Evolutionary conservation across 2,113 vertebrate species (phyloP).

Genomic region (Cepphus grylle): DNA sequence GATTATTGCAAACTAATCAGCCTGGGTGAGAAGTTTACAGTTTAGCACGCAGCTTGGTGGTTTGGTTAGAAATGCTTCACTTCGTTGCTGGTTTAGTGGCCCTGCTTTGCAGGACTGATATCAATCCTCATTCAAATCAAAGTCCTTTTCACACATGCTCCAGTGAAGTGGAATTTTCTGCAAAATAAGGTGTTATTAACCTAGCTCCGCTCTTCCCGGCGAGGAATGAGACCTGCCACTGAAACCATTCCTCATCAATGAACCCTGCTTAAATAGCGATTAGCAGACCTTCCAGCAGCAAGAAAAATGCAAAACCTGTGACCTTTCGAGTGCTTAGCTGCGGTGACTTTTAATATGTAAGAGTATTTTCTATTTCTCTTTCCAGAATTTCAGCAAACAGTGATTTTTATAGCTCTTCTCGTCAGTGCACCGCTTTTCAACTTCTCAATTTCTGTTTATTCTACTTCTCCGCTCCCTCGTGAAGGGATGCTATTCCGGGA

Average conservation of each 20-base stretch:
- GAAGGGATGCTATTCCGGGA: not conserved
- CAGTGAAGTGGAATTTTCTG: slow-evolving; percentile 77
- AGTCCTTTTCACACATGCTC: slow-evolving; percentile 69
- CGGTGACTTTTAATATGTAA: not conserved
- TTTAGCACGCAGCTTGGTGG: not conserved
- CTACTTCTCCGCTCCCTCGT: not conserved
- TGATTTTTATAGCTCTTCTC: not conserved
- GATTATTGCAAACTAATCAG: not conserved
- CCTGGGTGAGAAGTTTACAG: not conserved
- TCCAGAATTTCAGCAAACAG: not conserved
- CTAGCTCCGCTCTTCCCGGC: slow-evolving; percentile 15
- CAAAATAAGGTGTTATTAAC: slow-evolving; percentile 79
- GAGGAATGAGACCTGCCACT: slow-evolving; percentile 19
- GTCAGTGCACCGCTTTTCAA: accelerated
- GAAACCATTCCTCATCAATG: slow-evolving; percentile 35
- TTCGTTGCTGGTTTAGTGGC: not conserved
- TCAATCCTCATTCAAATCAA: slow-evolving; percentile 74
- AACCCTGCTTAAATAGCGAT: slow-evolving; percentile 60
- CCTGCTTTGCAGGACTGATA: slow-evolving; percentile 42
- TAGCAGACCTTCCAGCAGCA: slow-evolving; percentile 28
- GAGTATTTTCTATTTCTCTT: not conserved
- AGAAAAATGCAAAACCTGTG: not conserved
- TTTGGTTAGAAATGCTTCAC: not conserved
- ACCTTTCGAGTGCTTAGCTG: not conserved
- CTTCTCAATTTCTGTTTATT: not conserved